Conservation (phyloP, 1,140 invertebrate species). For the Dryas iulia region DNA sequence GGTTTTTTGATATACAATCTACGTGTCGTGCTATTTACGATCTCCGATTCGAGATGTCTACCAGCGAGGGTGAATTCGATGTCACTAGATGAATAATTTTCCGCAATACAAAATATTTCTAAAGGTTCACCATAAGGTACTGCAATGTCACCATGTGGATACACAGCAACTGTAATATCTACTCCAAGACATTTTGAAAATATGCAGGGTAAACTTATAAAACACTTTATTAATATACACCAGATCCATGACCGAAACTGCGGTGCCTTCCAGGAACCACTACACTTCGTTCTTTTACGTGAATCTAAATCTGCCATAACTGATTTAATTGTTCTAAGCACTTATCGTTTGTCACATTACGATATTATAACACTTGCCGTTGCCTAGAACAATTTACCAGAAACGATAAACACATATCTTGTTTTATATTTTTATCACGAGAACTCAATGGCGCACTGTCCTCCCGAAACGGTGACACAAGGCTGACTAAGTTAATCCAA, state of each 20-base stretch:
- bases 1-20: slow-evolving; percentile 52
- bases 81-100: slow-evolving; percentile 50
- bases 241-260: slow-evolving; percentile 60
- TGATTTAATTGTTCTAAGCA: slow-evolving; percentile 45
- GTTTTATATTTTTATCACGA: slow-evolving; percentile 56
- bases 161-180: slow-evolving; percentile 49
- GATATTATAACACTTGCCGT: slow-evolving; percentile 45
- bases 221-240: slow-evolving; percentile 58
- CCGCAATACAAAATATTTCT: slow-evolving; percentile 62
- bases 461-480: slow-evolving; percentile 61
- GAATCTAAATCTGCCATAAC: slow-evolving; percentile 62
- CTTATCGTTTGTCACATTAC: slow-evolving; percentile 55
- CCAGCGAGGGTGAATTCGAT: slow-evolving; percentile 48
- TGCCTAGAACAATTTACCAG: slow-evolving; percentile 43
- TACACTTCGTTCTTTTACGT: slow-evolving; percentile 52
- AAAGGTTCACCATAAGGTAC: slow-evolving; percentile 58
- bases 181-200: slow-evolving; percentile 55
- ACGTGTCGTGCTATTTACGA: slow-evolving; percentile 59
- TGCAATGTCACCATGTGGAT: slow-evolving; percentile 46
- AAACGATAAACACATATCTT: slow-evolving; percentile 57
- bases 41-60: slow-evolving; percentile 39
- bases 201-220: slow-evolving; percentile 60
- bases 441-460: slow-evolving; percentile 68
- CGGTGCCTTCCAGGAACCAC: slow-evolving; percentile 49
- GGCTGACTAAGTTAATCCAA: slow-evolving; percentile 53